Conservation (phyloP, 2,888 invertebrate species). For the Drosophila longiperda region DNA sequence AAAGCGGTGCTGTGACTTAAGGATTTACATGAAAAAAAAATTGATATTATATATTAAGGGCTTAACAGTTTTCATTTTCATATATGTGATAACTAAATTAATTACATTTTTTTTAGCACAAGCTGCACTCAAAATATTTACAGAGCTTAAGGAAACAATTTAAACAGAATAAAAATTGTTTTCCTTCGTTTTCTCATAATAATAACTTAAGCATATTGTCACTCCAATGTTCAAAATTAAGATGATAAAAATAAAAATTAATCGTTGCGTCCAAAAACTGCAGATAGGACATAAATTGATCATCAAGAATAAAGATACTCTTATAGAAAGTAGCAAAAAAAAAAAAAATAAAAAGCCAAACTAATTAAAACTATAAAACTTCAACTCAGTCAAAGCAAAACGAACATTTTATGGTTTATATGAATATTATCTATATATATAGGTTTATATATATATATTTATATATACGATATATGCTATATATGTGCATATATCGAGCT, state of each 20-base stretch:
- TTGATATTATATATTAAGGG: conserved; percentile 23
- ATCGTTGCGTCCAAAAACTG: conserved; percentile 30
- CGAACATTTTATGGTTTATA: conserved; percentile 64
- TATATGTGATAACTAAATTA: conserved; percentile 21
- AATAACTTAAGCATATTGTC: conserved; percentile 37
- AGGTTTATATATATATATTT: conserved; percentile 4
- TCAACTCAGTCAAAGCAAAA: conserved; percentile 78
- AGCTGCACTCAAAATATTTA: conserved; percentile 65
- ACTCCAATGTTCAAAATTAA: conserved; percentile 20
- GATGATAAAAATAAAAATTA: neutral
- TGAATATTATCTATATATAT: neutral
- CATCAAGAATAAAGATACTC: conserved; percentile 6
- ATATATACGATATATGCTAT: conserved; percentile 13
- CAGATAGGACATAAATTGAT: conserved; percentile 24
- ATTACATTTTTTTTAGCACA: conserved; percentile 15
- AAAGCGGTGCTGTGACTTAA: conserved; percentile 46
- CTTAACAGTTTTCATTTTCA: conserved; percentile 46
- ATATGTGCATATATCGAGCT: conserved; percentile 9
- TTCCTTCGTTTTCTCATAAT: neutral
- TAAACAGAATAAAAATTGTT: conserved; percentile 15
- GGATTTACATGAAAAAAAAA: conserved; percentile 45
- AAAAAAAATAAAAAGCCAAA: conserved; percentile 26
- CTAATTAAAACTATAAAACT: conserved; percentile 56
- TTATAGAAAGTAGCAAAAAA: neutral
- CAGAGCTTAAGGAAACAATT: conserved; percentile 38